Percentiles rank a stretch among this genome's conserved stretches.
phyloP scores from a whole-genome alignment of 2,113 vertebrate genomes.

The Heloderma charlesbogerti region DNA sequence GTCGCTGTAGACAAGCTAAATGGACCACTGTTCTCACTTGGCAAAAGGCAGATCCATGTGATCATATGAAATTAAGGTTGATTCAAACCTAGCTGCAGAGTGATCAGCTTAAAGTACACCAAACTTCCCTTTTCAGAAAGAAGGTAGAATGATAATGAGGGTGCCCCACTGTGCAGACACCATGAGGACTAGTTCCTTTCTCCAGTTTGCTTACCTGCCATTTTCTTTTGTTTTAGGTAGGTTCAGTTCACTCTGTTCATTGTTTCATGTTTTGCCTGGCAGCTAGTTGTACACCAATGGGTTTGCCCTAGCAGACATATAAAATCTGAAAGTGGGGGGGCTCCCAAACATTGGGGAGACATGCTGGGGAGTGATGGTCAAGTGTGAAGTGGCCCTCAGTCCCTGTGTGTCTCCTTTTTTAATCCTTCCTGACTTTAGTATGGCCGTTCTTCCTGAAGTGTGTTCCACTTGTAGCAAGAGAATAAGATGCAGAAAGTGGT shows the following conservation, averaged over 20 bases:
- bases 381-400: no score
- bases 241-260: not conserved
- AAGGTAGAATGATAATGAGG: not conserved
- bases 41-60: not conserved
- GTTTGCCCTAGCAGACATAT: not conserved
- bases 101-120: not conserved
- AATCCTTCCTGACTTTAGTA: not conserved
- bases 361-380: not conserved
- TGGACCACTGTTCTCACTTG: not conserved
- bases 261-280: not conserved
- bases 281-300: no score
- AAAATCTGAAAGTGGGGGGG: not conserved
- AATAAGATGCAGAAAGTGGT: not conserved
- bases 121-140: not conserved
- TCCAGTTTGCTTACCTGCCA: not conserved
- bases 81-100: not conserved
- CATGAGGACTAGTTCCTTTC: not conserved
- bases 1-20: not conserved
- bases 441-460: not conserved
- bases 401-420: not conserved
- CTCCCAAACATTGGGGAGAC: not conserved
- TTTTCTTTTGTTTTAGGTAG: not conserved
- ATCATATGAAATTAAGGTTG: not conserved
- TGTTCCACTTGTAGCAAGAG: not conserved
- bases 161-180: not conserved